phyloP scores from a whole-genome alignment of 1,140 invertebrate species.

The Calliphora vicina region DNA sequence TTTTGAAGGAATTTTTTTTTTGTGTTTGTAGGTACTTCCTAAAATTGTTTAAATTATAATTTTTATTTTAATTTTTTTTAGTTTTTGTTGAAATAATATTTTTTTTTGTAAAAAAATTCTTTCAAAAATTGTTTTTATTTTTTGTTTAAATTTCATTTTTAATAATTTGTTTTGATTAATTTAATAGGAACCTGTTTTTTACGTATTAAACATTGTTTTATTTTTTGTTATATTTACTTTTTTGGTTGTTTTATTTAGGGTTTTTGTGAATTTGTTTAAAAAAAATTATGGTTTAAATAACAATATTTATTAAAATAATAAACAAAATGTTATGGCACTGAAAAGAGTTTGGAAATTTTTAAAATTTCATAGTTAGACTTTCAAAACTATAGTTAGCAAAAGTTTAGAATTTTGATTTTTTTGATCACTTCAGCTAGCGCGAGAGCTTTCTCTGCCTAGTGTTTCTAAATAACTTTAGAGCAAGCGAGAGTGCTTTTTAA shows the following conservation, averaged over 20 bases:
- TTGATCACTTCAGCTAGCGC: not conserved
- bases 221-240: not conserved
- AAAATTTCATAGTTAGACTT: not conserved
- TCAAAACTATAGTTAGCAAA: no score
- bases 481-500: no score
- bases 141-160: constrained; percentile 7
- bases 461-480: no score
- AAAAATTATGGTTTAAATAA: not conserved
- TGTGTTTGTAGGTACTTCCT: constrained; percentile 1
- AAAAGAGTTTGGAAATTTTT: constrained; percentile 1
- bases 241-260: not conserved
- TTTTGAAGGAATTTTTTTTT: not conserved
- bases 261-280: constrained; percentile 21
- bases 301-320: not conserved
- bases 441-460: no score
- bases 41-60: not conserved
- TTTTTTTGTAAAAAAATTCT: constrained; percentile 11
- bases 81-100: not conserved
- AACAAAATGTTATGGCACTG: not conserved
- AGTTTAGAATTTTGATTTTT: no score
- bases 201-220: constrained; percentile 20
- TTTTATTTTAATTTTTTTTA: not conserved
- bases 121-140: constrained; percentile 20
- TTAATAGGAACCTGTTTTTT: constrained; percentile 36
- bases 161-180: constrained; percentile 34